These are phyloP conservation scores for Eudasyphora cyanicolor DNA, from an alignment of 2,888 invertebrate species.

Conservation along the genomic window DNA sequence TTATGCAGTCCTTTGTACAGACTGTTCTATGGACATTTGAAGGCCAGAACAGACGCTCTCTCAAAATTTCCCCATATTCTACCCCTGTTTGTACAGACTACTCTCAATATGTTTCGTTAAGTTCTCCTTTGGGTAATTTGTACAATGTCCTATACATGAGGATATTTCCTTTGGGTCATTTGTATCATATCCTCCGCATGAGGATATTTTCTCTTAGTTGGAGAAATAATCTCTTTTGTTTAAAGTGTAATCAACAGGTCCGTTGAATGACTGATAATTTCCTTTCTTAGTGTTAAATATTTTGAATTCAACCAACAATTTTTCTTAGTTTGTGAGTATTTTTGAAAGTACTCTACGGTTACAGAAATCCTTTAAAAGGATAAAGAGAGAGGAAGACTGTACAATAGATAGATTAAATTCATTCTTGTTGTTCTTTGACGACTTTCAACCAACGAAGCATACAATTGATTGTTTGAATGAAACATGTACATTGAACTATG, in stretches of 20 bases:
- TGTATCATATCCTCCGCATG: neutral
- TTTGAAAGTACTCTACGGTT: too few species aligned
- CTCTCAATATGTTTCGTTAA: conserved; percentile 46
- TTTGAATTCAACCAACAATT: neutral
- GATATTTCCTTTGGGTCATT: conserved; percentile 35
- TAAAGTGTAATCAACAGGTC: conserved; percentile 47
- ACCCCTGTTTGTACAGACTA: neutral
- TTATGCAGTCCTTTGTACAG: conserved; percentile 21
- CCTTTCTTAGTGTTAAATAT: neutral
- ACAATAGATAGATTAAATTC: neutral
- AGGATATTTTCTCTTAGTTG: conserved; percentile 46
- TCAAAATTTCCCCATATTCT: conserved; percentile 54
- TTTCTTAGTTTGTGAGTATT: neutral
- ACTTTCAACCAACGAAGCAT: neutral
- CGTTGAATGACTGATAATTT: neutral
- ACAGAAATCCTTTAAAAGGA: too few species aligned
- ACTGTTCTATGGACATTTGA: neutral
- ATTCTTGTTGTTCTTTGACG: neutral
- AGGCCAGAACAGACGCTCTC: conserved; percentile 9
- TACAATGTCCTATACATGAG: neutral
- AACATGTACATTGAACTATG: conserved; percentile 50
- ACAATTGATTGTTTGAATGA: conserved; percentile 33
- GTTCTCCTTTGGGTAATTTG: conserved; percentile 12
- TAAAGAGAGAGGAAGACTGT: too few species aligned
- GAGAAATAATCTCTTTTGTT: neutral